Evolutionary conservation across 2,888 invertebrate species (phyloP).

Genomic region (Drosophila neonasuta): DNA sequence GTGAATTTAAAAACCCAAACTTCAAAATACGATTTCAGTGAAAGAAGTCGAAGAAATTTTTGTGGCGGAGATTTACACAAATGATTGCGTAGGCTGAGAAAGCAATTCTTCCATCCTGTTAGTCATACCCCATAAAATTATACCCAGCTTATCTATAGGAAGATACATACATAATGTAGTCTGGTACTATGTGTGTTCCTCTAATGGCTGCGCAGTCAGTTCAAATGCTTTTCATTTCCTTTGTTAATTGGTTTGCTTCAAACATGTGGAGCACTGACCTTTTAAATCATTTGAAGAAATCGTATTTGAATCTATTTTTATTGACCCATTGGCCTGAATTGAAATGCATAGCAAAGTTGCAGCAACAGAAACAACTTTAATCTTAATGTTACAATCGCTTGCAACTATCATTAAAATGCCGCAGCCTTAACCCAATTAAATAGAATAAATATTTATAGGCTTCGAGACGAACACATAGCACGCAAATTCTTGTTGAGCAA

Average conservation of each 20-base stretch:
- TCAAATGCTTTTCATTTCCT: conserved; percentile 11
- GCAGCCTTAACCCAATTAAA: conserved; percentile 1
- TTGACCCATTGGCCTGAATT: conserved; percentile 11
- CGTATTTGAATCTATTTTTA: neutral
- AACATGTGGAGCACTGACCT: conserved; percentile 14
- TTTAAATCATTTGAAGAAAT: neutral
- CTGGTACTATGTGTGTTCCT: neutral
- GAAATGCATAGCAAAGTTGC: neutral
- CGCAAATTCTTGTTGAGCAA: neutral
- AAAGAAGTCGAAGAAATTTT: conserved; percentile 31
- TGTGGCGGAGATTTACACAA: conserved; percentile 8
- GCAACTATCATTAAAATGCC: neutral
- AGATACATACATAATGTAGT: neutral
- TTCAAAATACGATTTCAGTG: conserved; percentile 13
- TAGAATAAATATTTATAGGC: neutral
- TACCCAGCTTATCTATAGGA: neutral
- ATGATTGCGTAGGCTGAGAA: conserved; percentile 45
- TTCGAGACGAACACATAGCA: neutral
- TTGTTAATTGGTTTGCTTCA: conserved; percentile 1
- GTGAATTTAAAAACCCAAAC: conserved; percentile 25
- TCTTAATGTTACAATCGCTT: neutral
- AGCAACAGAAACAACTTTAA: neutral
- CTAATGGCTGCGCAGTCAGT: neutral
- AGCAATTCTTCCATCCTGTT: conserved; percentile 24
- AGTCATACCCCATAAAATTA: conserved; percentile 19